These are phyloP conservation scores for Tetramorium bicarinatum DNA, from an alignment of 2,888 invertebrate species.

Conservation along the genomic window DNA sequence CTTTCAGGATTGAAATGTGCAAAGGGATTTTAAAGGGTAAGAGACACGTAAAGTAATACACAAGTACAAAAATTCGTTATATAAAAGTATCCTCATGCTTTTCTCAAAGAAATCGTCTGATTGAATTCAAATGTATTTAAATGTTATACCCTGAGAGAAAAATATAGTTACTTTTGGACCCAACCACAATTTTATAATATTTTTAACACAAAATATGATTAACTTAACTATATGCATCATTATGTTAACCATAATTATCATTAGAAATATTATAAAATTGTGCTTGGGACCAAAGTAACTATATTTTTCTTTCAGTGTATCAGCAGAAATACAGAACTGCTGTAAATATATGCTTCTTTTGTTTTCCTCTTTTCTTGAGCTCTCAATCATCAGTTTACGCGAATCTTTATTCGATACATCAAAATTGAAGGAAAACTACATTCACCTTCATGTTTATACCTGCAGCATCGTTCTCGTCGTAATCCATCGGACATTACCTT, in stretches of 20 bases:
- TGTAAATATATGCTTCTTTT: neutral
- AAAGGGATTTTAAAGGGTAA: neutral
- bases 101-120: neutral
- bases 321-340: no score
- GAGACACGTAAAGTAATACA: neutral
- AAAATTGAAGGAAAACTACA: neutral
- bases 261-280: no score
- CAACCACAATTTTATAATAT: no score
- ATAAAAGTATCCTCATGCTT: neutral
- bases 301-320: no score
- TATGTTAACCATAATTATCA: no score
- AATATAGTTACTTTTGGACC: no score
- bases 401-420: neutral
- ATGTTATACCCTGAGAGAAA: no score
- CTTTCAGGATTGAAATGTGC: slow-evolving; percentile 1
- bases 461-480: neutral
- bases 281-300: no score
- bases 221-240: no score
- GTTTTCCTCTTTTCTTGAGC: neutral
- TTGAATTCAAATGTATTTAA: neutral
- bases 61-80: neutral
- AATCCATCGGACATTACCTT: slow-evolving; percentile 15
- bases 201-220: no score
- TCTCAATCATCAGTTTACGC: neutral
- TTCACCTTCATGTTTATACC: neutral